Percentiles rank a stretch among this genome's conserved stretches.
These are phyloP conservation scores for Epinotia nisella DNA, from an alignment of 2,888 invertebrate species.

Conservation along the genomic window DNA sequence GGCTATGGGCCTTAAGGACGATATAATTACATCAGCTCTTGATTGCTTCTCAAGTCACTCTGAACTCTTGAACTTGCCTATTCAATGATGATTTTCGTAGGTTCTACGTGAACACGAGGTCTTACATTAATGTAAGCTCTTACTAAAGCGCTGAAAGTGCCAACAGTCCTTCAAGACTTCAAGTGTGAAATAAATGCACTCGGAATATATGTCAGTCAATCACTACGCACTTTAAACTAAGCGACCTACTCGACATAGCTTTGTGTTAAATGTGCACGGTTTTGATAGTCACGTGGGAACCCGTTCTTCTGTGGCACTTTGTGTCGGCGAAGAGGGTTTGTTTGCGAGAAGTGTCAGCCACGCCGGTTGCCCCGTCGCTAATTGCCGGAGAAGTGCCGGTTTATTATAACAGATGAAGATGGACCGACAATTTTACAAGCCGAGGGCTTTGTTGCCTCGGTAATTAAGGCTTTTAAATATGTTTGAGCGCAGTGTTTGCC, in stretches of 20 bases:
- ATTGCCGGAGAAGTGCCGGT: slow-evolving; percentile 52
- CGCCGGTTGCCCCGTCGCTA: slow-evolving; percentile 56
- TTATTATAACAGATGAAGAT: slow-evolving; percentile 43
- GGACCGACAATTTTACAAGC: slow-evolving; percentile 38
- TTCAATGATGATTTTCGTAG: background rate
- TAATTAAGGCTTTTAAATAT: slow-evolving; percentile 39
- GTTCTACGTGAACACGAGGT: background rate
- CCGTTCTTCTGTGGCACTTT: background rate
- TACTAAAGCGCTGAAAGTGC: background rate
- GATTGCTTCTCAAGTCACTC: background rate
- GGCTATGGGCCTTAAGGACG: too few species aligned
- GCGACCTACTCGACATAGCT: slow-evolving; percentile 17
- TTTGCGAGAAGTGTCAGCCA: slow-evolving; percentile 57
- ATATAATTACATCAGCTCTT: background rate
- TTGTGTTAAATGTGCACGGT: background rate
- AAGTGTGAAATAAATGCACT: slow-evolving; percentile 24
- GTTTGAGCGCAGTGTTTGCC: slow-evolving; percentile 30
- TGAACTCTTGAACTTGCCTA: background rate
- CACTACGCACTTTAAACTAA: slow-evolving; percentile 31
- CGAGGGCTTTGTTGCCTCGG: slow-evolving; percentile 22
- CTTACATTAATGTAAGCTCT: background rate
- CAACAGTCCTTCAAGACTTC: background rate
- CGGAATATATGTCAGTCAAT: slow-evolving; percentile 25
- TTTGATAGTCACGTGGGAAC: background rate
- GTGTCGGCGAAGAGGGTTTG: slow-evolving; percentile 58